Evolutionary conservation across 1,140 invertebrate species (phyloP), one percentile per base, ranked within the genome.

Genomic region (Drosophila kurseongensis): DNA sequence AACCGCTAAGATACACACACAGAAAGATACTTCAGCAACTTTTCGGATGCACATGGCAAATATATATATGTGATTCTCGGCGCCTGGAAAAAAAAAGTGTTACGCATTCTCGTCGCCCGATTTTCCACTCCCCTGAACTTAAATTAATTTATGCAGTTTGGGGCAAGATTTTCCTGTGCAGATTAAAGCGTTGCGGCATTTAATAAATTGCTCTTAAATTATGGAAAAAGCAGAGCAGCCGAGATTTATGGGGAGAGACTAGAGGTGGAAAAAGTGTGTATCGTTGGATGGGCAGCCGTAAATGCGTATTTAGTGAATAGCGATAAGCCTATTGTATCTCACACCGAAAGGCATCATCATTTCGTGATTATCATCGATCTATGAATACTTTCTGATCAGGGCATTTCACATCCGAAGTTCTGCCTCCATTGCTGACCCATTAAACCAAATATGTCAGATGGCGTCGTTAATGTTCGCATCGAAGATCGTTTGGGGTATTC

Each of bases 131-230:
- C 36, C 47, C 35, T 8, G 45, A 60, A 67, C 57, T 74, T 54
- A 57, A 82, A 89, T 89, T 89, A 89, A 88, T 88, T 88, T 89
- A 88, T 89, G 76, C 80, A 89, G 84, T 80, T 80, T 58, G 59
- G 66, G 59, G 50, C 29, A 54, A 67, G 75, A 77, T 84, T 65
- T 78, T 77, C 68, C 67, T 71, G 50, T 69, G 76, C 83, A 84
- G 84, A 84, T 89, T 80, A 88, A 80, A 67, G 62, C 68, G 51
- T 60, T 57, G 65, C 60, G 61, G 83, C 80, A 78, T 88, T 88
- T 89, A 84, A 88, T 88, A 88, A 88, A 88, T 88, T 89, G 85
- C 68, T 75, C 55, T 54, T 77, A 88, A 88, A 89, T 84, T 88
- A 80, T 67, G 74, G 48, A 69, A 78, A 69, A 77, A 52, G 40